Percentiles rank a stretch among this genome's conserved stretches.
Conservation (phyloP, 2,888 invertebrate genomes). For the Melitaea athalia region DNA sequence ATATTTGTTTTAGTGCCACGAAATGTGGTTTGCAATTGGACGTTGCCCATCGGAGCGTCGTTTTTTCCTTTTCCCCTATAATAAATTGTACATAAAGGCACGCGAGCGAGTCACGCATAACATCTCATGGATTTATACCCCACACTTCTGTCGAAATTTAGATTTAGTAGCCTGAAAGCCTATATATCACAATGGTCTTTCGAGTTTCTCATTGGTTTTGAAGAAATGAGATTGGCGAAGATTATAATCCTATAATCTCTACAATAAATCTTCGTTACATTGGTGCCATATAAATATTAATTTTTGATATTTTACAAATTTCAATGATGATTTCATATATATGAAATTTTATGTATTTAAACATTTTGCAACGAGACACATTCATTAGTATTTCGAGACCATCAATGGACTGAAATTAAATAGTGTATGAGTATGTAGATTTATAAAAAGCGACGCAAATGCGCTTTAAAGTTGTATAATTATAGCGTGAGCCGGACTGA, state of each 20-base stretch:
- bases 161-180: constrained; percentile 77
- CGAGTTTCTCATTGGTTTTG: constrained; percentile 54
- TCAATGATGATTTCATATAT: background rate
- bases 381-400: no score
- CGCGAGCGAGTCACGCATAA: constrained; percentile 77
- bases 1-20: constrained; percentile 47
- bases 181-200: constrained; percentile 60
- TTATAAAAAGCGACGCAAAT: constrained; percentile 18
- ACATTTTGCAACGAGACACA: no score
- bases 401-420: background rate
- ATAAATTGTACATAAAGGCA: constrained; percentile 77
- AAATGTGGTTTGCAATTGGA: constrained; percentile 55
- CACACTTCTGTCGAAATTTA: constrained; percentile 80
- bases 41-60: constrained; percentile 52
- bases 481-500: constrained; percentile 52
- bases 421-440: background rate
- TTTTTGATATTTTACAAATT: no score
- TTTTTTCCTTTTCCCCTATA: constrained; percentile 65
- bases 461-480: constrained; percentile 42
- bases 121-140: constrained; percentile 79
- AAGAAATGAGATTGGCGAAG: constrained; percentile 47
- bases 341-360: no score
- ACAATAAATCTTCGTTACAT: constrained; percentile 12
- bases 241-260: constrained; percentile 39
- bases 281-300: background rate